Evolutionary conservation across 23 tunicate species (phyloP).

Genomic region (Ascidia mentula): DNA sequence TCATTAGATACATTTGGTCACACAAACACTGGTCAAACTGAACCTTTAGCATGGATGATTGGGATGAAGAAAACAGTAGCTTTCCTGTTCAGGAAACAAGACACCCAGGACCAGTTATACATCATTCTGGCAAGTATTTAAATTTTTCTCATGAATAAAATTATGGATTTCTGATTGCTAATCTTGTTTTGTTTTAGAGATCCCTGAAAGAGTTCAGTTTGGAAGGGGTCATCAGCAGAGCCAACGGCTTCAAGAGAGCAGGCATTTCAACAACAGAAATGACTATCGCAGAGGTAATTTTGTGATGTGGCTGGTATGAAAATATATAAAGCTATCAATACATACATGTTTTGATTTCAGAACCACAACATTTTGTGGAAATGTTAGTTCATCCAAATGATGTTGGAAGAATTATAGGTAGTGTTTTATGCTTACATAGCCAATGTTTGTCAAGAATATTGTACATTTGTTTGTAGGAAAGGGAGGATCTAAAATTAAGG

Average conservation of each 20-base stretch:
- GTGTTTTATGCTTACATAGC: not conserved
- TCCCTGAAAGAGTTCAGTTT: not conserved
- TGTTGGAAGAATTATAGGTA: conserved; percentile 67
- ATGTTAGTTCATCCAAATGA: conserved; percentile 34
- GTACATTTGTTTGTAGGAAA: conserved; percentile 25
- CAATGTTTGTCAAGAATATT: not conserved
- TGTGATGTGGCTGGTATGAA: too few species aligned
- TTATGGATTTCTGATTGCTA: too few species aligned
- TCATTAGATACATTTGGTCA: too few species aligned
- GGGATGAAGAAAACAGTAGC: conserved; percentile 4
- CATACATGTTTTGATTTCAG: too few species aligned
- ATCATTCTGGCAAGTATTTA: not conserved
- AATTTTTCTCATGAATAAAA: not conserved
- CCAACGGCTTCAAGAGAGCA: not conserved
- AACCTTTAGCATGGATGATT: not conserved
- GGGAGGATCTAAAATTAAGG: conserved; percentile 73
- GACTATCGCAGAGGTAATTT: not conserved
- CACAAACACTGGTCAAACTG: too few species aligned
- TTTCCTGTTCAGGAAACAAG: not conserved
- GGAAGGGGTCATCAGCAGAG: conserved; percentile 6
- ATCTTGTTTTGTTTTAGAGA: not conserved
- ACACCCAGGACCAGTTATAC: not conserved
- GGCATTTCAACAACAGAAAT: not conserved
- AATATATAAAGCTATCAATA: too few species aligned
- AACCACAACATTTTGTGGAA: conserved; percentile 7